Base-by-base conservation (phyloP, 2,888 invertebrate genomes). In the Zygogramma bicolorata region DNA sequence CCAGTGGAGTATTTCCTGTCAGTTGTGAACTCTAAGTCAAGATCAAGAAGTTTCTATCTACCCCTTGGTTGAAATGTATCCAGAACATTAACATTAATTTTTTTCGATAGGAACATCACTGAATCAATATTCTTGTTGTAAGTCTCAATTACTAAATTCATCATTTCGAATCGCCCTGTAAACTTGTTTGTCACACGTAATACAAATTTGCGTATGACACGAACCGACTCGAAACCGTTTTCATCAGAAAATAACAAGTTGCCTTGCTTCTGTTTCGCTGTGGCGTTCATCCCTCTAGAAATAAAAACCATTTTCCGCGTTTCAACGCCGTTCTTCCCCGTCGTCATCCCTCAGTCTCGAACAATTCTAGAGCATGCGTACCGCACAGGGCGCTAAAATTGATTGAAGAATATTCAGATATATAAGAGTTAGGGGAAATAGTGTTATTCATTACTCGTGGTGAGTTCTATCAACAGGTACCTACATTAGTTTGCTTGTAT, bases 341-440 rank as follows among this genome's bases (percentile, higher is more conserved):
- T 15, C 29, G 60, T 57, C 15, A 34, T 25, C 60, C 58, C 59
- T 27, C 53, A 27, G n/a, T 25, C 27, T 53, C 57, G 68, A 75
- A 71, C 66, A 57, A 53, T 42, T 38, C 22, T 10, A 25, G 79
- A 77, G 80, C 75, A 75, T 71, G 80, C 80, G 78, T 72, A 71
- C 40, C 68, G 38, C 70, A 72, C 68, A 73, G 73, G 77, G 80
- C 81, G 80, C 79, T 81, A 78, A 81, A 81, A 81, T 79, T 76
- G 79, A 81, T 80, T 76, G 77, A 77, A 63, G 74, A 73, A 77
- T 75, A 73, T 79, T 79, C 76, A 77, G 75, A 75, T 79, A 80
- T 80, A 79, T 75, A 75, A 73, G 78, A 79, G 80, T 77, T 73
- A 71, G 59, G 69, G 73, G 65, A 71, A 75, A 75, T 75, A 69